A percentile compares a stretch with the other conserved stretches of the same genome.
phyloP scores from a whole-genome alignment of 2,113 vertebrate species.

The Eublepharis macularius region DNA sequence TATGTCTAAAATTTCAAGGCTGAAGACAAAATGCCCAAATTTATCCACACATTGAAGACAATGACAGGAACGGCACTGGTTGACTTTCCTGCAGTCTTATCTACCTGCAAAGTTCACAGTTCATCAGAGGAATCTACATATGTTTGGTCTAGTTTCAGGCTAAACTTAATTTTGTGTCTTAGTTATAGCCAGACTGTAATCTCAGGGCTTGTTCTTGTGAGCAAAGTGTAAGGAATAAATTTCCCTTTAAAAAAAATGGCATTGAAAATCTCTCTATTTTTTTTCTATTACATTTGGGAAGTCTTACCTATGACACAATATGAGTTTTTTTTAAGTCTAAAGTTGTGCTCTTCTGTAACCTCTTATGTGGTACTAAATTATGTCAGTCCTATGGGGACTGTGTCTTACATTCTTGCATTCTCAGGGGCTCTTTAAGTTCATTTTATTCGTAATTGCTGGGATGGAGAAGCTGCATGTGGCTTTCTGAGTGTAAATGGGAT shows the following conservation, averaged over 20 bases:
- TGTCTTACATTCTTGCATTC: neutral
- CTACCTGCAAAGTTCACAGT: neutral
- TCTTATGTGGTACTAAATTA: constrained; percentile 25
- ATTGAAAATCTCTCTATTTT: constrained; percentile 8
- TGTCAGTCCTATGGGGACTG: constrained; percentile 9
- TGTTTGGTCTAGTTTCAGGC: neutral
- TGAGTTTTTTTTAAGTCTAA: neutral
- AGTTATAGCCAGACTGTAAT: neutral
- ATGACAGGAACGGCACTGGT: neutral
- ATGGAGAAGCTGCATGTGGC: fast-evolving
- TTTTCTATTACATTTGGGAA: constrained; percentile 27
- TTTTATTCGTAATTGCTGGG: neutral
- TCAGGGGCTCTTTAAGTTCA: constrained; percentile 7
- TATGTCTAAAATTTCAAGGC: neutral
- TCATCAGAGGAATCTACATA: neutral
- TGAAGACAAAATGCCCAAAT: neutral
- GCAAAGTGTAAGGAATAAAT: neutral
- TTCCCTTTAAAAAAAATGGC: constrained; percentile 18
- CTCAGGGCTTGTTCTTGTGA: neutral
- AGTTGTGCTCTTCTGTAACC: neutral
- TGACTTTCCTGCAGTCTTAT: neutral
- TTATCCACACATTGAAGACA: neutral
- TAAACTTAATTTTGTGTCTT: neutral
- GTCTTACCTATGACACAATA: neutral
- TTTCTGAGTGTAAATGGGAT: neutral